phyloP scores from a whole-genome alignment of 2,888 invertebrate species.

The Ochropleura leucogaster region DNA sequence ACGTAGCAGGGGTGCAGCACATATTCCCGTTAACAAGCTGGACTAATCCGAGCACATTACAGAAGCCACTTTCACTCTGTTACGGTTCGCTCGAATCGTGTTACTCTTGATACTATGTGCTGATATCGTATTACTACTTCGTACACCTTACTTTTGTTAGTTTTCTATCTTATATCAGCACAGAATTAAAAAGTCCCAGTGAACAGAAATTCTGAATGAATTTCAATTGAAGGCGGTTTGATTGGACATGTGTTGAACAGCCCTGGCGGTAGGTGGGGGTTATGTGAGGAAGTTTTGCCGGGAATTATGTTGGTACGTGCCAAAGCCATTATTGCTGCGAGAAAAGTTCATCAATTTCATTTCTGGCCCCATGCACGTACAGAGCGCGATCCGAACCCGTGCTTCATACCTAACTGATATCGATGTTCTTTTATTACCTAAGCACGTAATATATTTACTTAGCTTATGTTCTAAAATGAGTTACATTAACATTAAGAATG shows the following conservation, averaged over 20 bases:
- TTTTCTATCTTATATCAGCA: conserved; percentile 47
- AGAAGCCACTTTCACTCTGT: conserved; percentile 59
- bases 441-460: conserved; percentile 30
- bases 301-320: conserved; percentile 91
- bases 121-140: conserved; percentile 50
- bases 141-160: conserved; percentile 57
- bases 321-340: conserved; percentile 91
- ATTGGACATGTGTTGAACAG: conserved; percentile 67
- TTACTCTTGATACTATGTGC: conserved; percentile 50
- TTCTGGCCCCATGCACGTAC: conserved; percentile 80
- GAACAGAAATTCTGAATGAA: conserved; percentile 36
- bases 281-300: conserved; percentile 88
- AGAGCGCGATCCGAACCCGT: conserved; percentile 50
- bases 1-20: conserved; percentile 26
- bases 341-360: conserved; percentile 91
- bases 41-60: conserved; percentile 49
- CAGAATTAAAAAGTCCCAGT: conserved; percentile 18
- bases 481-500: neutral
- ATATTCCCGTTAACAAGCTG: conserved; percentile 45
- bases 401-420: conserved; percentile 58
- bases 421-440: conserved; percentile 50
- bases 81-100: conserved; percentile 55
- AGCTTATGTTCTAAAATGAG: conserved; percentile 8
- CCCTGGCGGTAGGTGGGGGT: conserved; percentile 80
- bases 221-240: conserved; percentile 37